Percentiles rank a stretch among this genome's conserved stretches.
phyloP scores from a whole-genome alignment of 1,140 invertebrate genomes.

The Macrobrachium rosenbergii region DNA sequence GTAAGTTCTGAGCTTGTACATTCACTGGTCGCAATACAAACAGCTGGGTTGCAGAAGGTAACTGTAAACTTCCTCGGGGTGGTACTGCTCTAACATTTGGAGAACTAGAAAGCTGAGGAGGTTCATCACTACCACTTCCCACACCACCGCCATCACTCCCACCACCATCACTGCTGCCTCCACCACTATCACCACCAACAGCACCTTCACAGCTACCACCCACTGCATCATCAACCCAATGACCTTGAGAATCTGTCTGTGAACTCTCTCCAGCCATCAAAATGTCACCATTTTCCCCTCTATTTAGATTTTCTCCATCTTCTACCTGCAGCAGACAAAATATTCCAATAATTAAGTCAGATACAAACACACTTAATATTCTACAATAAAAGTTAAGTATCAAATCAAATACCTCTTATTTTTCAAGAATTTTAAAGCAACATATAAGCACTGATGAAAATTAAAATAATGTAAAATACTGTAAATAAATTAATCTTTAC shows the following conservation, averaged over 20 bases:
- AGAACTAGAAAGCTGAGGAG: constrained; percentile 55
- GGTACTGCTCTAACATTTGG: constrained; percentile 57
- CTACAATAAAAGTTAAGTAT: too few relatives aligned
- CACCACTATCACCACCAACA: constrained; percentile 26
- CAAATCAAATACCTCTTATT: too few relatives aligned
- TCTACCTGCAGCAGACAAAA: constrained; percentile 30
- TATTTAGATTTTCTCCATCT: constrained; percentile 42
- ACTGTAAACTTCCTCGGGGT: constrained; percentile 51
- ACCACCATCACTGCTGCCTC: constrained; percentile 25
- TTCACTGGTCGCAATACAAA: constrained; percentile 63
- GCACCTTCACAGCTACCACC: constrained; percentile 5
- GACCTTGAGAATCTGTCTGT: constrained; percentile 27
- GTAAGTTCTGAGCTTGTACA: constrained; percentile 52
- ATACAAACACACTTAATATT: background rate
- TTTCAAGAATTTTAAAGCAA: too few relatives aligned
- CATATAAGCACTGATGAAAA: too few relatives aligned
- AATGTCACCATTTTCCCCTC: constrained; percentile 33
- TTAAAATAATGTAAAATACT: too few relatives aligned
- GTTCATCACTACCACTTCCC: constrained; percentile 44
- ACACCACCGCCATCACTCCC: constrained; percentile 30
- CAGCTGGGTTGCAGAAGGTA: constrained; percentile 44
- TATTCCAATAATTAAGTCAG: background rate
- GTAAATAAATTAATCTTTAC: too few relatives aligned
- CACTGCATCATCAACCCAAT: constrained; percentile 23
- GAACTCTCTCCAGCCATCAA: constrained; percentile 41